A percentile compares a stretch with the other conserved stretches of the same genome.
These are phyloP conservation scores for Maylandia zebra DNA, from an alignment of 2,113 vertebrate species.

Conservation along the genomic window DNA sequence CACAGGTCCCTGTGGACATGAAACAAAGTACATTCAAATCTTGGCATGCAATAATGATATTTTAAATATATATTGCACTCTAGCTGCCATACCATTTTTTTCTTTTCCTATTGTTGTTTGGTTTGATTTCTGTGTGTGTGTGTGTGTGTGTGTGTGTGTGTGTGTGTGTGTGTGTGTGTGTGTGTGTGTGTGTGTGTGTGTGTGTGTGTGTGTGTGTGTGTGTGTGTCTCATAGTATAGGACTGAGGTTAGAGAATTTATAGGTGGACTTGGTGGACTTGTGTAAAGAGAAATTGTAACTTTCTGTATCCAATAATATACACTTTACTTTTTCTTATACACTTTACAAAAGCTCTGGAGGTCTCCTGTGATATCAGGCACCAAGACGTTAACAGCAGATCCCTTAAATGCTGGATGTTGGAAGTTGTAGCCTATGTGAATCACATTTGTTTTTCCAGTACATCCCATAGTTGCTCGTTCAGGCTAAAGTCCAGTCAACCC, in stretches of 20 bases:
- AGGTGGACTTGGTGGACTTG: not conserved
- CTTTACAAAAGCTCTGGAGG: not conserved
- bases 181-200: not conserved
- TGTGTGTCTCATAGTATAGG: not conserved
- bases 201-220: not conserved
- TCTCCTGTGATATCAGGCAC: not conserved
- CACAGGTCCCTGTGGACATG: constrained; percentile 77
- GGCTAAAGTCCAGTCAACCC: not conserved
- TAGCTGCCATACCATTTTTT: not conserved
- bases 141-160: not conserved
- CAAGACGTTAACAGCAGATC: not conserved
- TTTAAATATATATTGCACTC: not conserved
- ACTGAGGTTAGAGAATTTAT: not conserved
- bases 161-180: not conserved
- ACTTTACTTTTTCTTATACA: not conserved
- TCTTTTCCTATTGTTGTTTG: not conserved
- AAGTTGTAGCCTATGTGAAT: not conserved
- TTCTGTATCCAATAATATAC: not conserved
- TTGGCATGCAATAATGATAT: not conserved
- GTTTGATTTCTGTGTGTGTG: not conserved
- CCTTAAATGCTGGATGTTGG: not conserved
- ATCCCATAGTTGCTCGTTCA: not conserved
- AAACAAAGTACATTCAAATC: not conserved
- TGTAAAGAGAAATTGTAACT: not conserved
- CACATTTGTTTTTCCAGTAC: not conserved